Evolutionary conservation across 1,140 invertebrate species (phyloP).

Genomic region (Wasmannia auropunctata): DNA sequence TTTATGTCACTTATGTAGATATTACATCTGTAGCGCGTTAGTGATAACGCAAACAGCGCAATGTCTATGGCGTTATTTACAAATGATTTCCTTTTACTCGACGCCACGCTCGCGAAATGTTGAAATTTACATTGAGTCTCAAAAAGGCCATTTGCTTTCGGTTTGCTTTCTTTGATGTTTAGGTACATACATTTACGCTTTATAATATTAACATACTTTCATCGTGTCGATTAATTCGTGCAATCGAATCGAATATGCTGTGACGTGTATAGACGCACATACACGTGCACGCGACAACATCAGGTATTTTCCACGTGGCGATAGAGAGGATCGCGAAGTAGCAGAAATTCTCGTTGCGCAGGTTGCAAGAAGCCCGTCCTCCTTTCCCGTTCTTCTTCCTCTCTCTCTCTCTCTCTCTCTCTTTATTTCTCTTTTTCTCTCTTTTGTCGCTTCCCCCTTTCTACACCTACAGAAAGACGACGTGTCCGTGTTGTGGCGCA

Average conservation of each 20-base stretch:
- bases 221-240: constrained; percentile 21
- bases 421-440: neutral
- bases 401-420: neutral
- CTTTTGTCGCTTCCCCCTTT: neutral
- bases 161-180: neutral
- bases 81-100: neutral
- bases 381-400: constrained; percentile 43
- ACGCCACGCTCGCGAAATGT: neutral
- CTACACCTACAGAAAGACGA: neutral
- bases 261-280: neutral
- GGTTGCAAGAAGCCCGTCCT: constrained; percentile 58
- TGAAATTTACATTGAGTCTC: constrained; percentile 4
- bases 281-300: neutral
- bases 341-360: constrained; percentile 65
- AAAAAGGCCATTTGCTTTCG: neutral
- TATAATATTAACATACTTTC: neutral
- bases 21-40: neutral
- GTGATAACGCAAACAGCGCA: neutral
- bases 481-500: neutral
- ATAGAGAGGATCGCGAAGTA: constrained; percentile 25
- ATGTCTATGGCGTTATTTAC: neutral
- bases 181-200: neutral
- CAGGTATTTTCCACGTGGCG: constrained; percentile 24
- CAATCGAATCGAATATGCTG: neutral
- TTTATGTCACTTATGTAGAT: neutral